Evolutionary conservation across 1,140 invertebrate genomes (phyloP), one percentile per base, ranked within the genome.

Genomic region (Calliphora vicina): DNA sequence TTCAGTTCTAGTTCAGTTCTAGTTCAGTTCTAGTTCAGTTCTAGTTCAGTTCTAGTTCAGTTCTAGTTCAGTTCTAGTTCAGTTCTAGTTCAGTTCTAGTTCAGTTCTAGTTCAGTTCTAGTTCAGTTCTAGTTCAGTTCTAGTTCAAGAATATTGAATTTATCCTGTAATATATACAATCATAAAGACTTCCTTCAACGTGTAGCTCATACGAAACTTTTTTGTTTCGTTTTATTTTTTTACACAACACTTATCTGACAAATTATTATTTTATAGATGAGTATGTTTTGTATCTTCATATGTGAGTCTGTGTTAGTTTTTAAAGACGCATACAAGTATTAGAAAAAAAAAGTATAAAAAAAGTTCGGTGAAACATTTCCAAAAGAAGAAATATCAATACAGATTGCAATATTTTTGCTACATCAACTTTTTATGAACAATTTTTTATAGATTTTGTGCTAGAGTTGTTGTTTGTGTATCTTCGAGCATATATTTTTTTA

Each of bases 241-340:
- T 67, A 67, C 61, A 67, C 61, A 20, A 67, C 61, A 67, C 61
- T 67, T 67, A 67, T 67, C 61, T 25, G 61, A 67, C n/a, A 67
- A 67, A 67, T 67, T 67, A 67, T 67, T 67, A 67, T 67, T 67
- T 67, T 67, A 67, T 67, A 25, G 23, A 25, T 25, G 61, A 67
- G 61, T 67, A 67, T 67, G 23, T 67, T n/a, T 57, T 57, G 45
- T 57, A 17, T 57, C n/a, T n/a, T 6, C n/a, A 57, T 17, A 12
- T 57, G n/a, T n/a, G 15, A 6, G n/a, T 67, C 20, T 67, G 61
- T 9, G 8, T 67, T 67, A 5, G n/a, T 67, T 23, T 57, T 15
- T 10, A 50, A 50, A 50, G 45, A 13, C 12, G 45, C 45, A 50
- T 13, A 67, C 20, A 23, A 20, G 61, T 50, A 50, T 50, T 50